These are phyloP conservation scores for Nebria ingens DNA, from an alignment of 1,140 invertebrate species.

Conservation along the genomic window DNA sequence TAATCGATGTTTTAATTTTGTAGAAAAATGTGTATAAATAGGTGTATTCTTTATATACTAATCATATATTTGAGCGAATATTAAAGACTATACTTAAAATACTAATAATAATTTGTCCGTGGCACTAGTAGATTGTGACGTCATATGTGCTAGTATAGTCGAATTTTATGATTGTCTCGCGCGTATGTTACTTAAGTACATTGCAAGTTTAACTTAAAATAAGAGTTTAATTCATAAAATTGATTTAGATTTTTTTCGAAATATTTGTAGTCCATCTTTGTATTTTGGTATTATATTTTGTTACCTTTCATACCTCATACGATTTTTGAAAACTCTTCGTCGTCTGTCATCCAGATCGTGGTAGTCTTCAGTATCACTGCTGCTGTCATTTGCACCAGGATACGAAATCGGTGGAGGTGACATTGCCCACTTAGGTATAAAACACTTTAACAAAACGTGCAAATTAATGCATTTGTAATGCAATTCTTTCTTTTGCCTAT, in stretches of 20 bases:
- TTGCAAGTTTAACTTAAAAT: slow-evolving; percentile 33
- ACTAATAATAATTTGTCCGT: no score
- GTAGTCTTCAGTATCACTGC: slow-evolving; percentile 62
- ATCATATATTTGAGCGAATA: no score
- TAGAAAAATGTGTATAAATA: no score
- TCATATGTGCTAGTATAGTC: no score
- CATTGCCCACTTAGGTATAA: slow-evolving; percentile 27
- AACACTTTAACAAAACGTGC: slow-evolving; percentile 29
- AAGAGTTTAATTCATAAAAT: slow-evolving; percentile 16
- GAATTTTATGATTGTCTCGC: no score
- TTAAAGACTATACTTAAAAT: no score
- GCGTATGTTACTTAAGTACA: no score
- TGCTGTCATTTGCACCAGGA: slow-evolving; percentile 42
- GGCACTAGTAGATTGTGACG: no score
- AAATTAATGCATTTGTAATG: slow-evolving; percentile 26
- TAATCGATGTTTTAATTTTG: no score
- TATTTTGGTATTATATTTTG: no score
- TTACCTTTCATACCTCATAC: slow-evolving; percentile 40
- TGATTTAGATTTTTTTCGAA: slow-evolving; percentile 14
- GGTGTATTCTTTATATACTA: no score
- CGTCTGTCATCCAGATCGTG: slow-evolving; percentile 50
- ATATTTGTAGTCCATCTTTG: slow-evolving; percentile 10
- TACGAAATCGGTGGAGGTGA: slow-evolving; percentile 24
- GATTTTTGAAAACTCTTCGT: slow-evolving; percentile 52
- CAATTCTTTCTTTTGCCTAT: slow-evolving; percentile 15